phyloP scores from a whole-genome alignment of 2,888 invertebrate species.

The Camponotus fellah region DNA sequence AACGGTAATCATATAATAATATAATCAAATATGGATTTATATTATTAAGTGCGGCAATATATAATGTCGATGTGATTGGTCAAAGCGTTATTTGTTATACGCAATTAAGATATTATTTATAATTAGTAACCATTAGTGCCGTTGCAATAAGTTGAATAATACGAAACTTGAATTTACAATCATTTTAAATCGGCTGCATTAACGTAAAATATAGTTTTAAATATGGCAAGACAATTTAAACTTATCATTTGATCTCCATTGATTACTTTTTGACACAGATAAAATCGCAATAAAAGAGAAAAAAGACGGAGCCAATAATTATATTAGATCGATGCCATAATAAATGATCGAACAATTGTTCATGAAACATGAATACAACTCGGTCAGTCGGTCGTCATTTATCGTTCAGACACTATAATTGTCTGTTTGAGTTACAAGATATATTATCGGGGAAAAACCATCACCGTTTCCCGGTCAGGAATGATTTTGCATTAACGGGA shows the following conservation, averaged over 20 bases:
- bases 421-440: conserved; percentile 39
- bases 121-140: conserved; percentile 24
- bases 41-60: conserved; percentile 46
- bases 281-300: background rate
- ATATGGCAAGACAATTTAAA: background rate
- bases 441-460: conserved; percentile 43
- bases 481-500: conserved; percentile 59
- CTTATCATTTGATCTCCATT: background rate
- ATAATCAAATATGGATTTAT: conserved; percentile 44
- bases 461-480: conserved; percentile 39
- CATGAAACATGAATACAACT: conserved; percentile 9
- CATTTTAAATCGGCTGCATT: conserved; percentile 4
- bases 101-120: conserved; percentile 45
- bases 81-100: conserved; percentile 45
- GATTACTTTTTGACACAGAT: conserved; percentile 19
- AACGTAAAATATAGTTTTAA: conserved; percentile 14
- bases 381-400: conserved; percentile 53
- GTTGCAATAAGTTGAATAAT: conserved; percentile 32
- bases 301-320: conserved; percentile 30
- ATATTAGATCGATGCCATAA: background rate
- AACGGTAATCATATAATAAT: conserved; percentile 36
- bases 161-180: background rate
- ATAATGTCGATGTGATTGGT: conserved; percentile 30
- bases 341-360: conserved; percentile 5
- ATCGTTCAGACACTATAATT: conserved; percentile 32